Percentiles rank a stretch among this genome's conserved stretches.
Evolutionary conservation across 2,113 vertebrate genomes (phyloP).

Genomic region (Pseudopodoces humilis): DNA sequence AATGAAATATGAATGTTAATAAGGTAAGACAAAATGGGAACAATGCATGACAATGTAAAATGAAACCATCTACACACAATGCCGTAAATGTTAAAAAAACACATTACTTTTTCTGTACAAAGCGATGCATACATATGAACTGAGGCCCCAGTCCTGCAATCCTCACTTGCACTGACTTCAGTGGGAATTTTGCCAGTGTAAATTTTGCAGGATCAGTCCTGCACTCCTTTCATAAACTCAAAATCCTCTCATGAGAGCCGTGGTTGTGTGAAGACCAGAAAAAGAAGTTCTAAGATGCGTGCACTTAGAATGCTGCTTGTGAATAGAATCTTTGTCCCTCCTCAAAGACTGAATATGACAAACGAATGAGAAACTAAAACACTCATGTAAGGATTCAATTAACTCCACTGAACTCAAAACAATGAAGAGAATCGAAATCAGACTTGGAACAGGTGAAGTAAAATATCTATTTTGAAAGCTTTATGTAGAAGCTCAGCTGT

Average conservation of each 20-base stretch:
- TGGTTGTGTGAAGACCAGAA: background rate
- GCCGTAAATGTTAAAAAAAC: slow-evolving; percentile 45
- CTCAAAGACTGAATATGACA: background rate
- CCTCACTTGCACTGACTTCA: background rate
- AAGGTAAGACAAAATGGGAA: slow-evolving; percentile 69
- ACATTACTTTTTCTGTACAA: slow-evolving; percentile 1
- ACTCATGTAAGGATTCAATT: background rate
- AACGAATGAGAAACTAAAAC: background rate
- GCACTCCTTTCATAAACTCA: slow-evolving; percentile 21
- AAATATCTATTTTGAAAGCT: slow-evolving; percentile 25
- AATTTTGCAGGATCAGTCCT: slow-evolving; percentile 9
- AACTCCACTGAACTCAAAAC: background rate
- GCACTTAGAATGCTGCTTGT: background rate
- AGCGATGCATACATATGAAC: slow-evolving; percentile 20
- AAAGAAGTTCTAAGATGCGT: background rate
- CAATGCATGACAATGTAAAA: slow-evolving; percentile 63
- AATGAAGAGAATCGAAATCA: slow-evolving; percentile 11
- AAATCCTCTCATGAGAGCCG: slow-evolving; percentile 34
- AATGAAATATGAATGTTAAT: slow-evolving; percentile 77
- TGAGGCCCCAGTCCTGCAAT: background rate
- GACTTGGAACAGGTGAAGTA: background rate
- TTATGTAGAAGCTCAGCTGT: background rate
- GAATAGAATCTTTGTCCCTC: background rate
- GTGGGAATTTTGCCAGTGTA: background rate
- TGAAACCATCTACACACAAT: slow-evolving; percentile 32